Evolutionary conservation across 2,797 vertebrate species (phyloP).

Genomic region (Rhabdomys pumilio): DNA sequence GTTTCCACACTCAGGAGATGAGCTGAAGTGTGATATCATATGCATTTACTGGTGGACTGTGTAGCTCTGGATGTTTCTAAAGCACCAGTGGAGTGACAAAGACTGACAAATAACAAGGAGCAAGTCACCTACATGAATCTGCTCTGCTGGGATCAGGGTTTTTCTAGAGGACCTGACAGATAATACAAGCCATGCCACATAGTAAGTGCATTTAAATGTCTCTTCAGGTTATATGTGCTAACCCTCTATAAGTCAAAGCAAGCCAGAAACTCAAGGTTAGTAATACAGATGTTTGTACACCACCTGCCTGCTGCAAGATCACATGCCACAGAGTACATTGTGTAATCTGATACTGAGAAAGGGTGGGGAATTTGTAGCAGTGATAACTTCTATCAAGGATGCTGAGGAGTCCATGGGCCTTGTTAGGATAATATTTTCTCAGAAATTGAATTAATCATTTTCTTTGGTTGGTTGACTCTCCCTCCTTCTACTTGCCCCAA

Average conservation of each 20-base stretch:
- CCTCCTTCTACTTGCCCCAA: neutral
- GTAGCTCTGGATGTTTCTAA: constrained; percentile 6
- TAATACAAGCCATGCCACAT: neutral
- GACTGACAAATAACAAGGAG: neutral
- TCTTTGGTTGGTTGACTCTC: neutral
- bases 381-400: neutral
- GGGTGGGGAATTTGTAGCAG: neutral
- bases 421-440: constrained; percentile 20
- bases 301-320: neutral
- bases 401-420: constrained; percentile 3
- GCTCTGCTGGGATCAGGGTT: neutral
- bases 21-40: neutral
- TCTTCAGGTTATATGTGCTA: neutral
- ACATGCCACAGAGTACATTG: neutral
- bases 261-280: neutral
- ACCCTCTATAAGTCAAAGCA: neutral
- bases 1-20: neutral
- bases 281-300: neutral
- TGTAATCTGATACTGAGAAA: neutral
- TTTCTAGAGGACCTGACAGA: neutral
- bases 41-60: neutral
- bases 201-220: neutral
- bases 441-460: neutral
- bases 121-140: neutral
- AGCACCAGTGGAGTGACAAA: constrained; percentile 15